These are phyloP conservation scores for Athene noctua DNA, from an alignment of 2,113 vertebrate genomes.

Conservation along the genomic window DNA sequence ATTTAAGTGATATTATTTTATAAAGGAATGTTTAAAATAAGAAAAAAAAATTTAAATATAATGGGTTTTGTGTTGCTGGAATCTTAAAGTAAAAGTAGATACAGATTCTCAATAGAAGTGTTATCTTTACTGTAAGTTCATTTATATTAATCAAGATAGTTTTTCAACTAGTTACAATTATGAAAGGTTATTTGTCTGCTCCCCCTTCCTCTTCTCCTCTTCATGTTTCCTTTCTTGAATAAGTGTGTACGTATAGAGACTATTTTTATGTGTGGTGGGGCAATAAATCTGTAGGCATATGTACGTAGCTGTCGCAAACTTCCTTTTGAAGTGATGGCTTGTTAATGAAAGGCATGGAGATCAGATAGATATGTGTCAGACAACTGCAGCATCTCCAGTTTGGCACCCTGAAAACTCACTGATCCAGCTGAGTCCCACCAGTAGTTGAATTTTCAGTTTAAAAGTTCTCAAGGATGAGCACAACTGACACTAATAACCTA, in stretches of 20 bases:
- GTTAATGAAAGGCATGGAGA: background rate
- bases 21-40: background rate
- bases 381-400: background rate
- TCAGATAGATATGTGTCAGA: background rate
- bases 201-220: background rate
- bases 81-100: background rate
- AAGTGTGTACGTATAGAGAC: background rate
- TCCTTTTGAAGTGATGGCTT: background rate
- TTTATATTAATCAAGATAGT: background rate
- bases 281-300: background rate
- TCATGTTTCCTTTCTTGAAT: background rate
- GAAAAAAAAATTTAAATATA: background rate
- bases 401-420: background rate
- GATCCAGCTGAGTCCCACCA: background rate
- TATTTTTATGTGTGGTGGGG: background rate
- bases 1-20: background rate
- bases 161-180: background rate
- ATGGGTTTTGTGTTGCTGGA: background rate
- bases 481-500: background rate
- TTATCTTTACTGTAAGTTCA: background rate
- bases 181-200: background rate
- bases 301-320: background rate
- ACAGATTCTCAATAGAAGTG: background rate
- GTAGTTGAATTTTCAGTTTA: background rate
- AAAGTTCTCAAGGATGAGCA: background rate